Base-by-base conservation (phyloP, 1,140 invertebrate genomes). In the Caenorhabditis briggsae region DNA sequence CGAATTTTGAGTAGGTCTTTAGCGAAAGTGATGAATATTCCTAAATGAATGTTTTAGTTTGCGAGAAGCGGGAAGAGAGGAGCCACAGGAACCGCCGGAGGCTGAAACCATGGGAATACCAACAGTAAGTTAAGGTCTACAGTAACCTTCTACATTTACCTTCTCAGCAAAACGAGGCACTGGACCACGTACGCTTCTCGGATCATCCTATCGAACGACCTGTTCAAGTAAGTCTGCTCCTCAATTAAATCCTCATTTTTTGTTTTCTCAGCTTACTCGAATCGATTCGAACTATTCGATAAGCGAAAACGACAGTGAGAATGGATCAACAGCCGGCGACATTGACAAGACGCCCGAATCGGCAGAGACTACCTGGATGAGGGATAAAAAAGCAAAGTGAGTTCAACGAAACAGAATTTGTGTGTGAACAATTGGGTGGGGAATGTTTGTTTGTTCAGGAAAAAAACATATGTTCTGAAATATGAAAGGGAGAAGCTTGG, bases 1-100 rank as follows among this genome's bases (percentile, higher is more conserved):
- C 84, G 50, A 85, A 85, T 74, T 85, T 85, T 53, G 61, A 85
- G 84, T 85, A 16, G 65, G 83, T 61, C 16, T 50, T n/a, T 48
- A 14, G 61, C 20, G 25, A n/a, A 48, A 23, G 53, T 23, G n/a
- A 56, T 33, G 5, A 61, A 20, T 9, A 1, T 11, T 18, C 7
- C 6, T 53, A 8, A 11, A 46, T 43, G 59, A 14, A 18, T 50
- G 12, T 25, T 46, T 33, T n/a, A 48, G 43, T 23, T 18, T 33
- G 16, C 18, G 41, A 50, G 59, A 65, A 33, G 18, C 18, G 12
- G 82, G 82, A 53, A 61, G 58, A 70, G 20, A 59, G 41, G 82
- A 53, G 18, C 12, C 33, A 43, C 12, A 50, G n/a, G 33, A 65
- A 18, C 41, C 59, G 59, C 59, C 20, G 59, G 50, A 12, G 56